Base-by-base conservation (phyloP, 2,888 invertebrate genomes). In the Philaethria dido region DNA sequence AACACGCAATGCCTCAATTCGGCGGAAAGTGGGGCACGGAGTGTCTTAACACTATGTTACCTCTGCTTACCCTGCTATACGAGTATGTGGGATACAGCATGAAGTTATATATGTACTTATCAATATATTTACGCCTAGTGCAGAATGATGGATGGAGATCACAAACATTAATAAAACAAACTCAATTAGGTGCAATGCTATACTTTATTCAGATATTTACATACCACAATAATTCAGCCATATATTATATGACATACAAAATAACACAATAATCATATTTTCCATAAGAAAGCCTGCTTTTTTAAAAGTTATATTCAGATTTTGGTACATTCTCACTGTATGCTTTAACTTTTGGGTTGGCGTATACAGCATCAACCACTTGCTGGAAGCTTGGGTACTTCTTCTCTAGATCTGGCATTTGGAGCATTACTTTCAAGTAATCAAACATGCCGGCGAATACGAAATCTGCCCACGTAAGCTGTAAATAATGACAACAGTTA, bases 391-490 rank as follows among this genome's bases (percentile, higher is more conserved):
- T 78, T 0, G 93, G 92, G 71, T 86, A 87, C 74, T 86, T 81
- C 52, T 79, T 69, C 68, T 87, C 86, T 0, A 88, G 61, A 45
- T 85, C 81, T 0, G 83, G 81, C 29, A 71, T 70, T 3, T 62
- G 62, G 2, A 77, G 61, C 72, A 80, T 73, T 47, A 55, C 9
- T 66, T 92, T 92, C 59, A 94, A 54, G 70, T 93, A 93, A 70
- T 93, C 93, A 39, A 93, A 80, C 33, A 93, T 74, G 13, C 86
- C 92, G 29, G 92, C 90, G 69, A 94, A 93, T 16, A 83, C 83
- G 9, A 95, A 74, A 75, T 95, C 95, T 5, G 93, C 94, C 94
- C 94, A 94, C 0, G 94, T 93, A 1, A 95, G 68, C 81, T 83
- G 75, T 16, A 52, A 29, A 29, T 16, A 16, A 52, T 29, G 5